Conservation (phyloP, 1,140 invertebrate species). For the Trichogramma pretiosum region DNA sequence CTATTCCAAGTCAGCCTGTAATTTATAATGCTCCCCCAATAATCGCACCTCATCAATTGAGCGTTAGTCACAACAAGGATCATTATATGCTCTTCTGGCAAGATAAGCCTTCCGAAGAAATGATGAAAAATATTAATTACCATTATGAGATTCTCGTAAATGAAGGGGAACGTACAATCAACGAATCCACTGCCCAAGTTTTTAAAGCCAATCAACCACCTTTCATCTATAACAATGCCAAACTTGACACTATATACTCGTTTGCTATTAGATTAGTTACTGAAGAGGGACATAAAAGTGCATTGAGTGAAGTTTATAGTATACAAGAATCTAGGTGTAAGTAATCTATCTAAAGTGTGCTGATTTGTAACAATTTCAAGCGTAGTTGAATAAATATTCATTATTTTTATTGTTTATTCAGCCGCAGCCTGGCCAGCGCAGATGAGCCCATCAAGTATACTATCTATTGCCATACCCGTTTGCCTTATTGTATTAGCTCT, state of each 20-base stretch:
- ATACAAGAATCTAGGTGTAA: conserved; percentile 9
- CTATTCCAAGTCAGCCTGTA: conserved; percentile 40
- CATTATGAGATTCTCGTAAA: conserved; percentile 59
- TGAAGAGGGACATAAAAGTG: conserved; percentile 55
- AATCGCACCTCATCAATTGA: conserved; percentile 56
- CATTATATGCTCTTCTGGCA: conserved; percentile 58
- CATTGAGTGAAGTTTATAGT: conserved; percentile 52
- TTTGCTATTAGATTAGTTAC: conserved; percentile 57
- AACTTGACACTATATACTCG: conserved; percentile 48
- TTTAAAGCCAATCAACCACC: conserved; percentile 47
- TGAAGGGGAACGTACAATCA: conserved; percentile 44
- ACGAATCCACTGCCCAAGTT: conserved; percentile 43
- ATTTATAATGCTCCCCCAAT: conserved; percentile 50
- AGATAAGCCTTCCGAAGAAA: conserved; percentile 28
- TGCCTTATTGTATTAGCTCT: conserved; percentile 51
- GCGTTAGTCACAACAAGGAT: conserved; percentile 43
- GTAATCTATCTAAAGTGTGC: not conserved
- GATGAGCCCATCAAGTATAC: conserved; percentile 36
- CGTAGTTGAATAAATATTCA: not conserved
- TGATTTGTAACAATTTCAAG: conserved; percentile 23
- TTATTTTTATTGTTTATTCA: too few species aligned
- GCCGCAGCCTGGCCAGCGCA: conserved; percentile 22
- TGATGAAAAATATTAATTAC: conserved; percentile 37
- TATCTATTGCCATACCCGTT: conserved; percentile 40
- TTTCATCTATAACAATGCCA: conserved; percentile 47